Base-by-base conservation (phyloP, 2,888 invertebrate species). In the Drosophila rellima region DNA sequence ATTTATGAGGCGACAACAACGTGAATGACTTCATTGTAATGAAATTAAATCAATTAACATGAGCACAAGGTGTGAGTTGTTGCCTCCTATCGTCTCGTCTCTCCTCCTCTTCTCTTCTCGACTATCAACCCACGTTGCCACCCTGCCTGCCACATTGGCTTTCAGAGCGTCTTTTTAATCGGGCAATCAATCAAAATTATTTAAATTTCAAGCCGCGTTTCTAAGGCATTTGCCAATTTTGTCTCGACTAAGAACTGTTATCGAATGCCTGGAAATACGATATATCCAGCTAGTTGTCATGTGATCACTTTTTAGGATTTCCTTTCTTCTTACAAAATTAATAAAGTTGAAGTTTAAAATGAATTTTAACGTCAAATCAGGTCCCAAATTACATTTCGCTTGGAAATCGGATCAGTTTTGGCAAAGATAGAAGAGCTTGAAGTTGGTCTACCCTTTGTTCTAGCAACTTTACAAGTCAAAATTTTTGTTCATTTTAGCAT, bases 131-230 rank as follows among this genome's bases (percentile, higher is more conserved):
- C 60, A 37, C 26, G 45, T 55, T 37, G 45, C 33, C 50, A 42
- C 59, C 35, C 37, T 33, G 45, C 56, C 29, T 37, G 64, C 37
- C 42, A 39, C 33, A 6, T 10, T 35, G 40, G 52, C 57, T 54
- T 35, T 48, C 60, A 60, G 45, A 31, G 70, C 17, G 61, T 63
- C 57, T 44, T 47, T 61, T 68, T 90, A 90, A 90, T 90, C 90
- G 82, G 57, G 78, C 90, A 87, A 90, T 90, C 90, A 90, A 90
- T 90, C 90, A 90, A 90, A 90, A 83, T 90, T 83, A 90, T 90
- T 90, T 89, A 80, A 90, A 89, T 89, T 90, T 84, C 81, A 82
- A 82, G 78, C 80, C 76, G 78, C 79, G 77, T 78, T 63, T 66
- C 82, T 66, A 11, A 39, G 40, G 15, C 52, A 50, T 20, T 50